Conservation (phyloP, 2,888 invertebrate species). For the Mimas tiliae region DNA sequence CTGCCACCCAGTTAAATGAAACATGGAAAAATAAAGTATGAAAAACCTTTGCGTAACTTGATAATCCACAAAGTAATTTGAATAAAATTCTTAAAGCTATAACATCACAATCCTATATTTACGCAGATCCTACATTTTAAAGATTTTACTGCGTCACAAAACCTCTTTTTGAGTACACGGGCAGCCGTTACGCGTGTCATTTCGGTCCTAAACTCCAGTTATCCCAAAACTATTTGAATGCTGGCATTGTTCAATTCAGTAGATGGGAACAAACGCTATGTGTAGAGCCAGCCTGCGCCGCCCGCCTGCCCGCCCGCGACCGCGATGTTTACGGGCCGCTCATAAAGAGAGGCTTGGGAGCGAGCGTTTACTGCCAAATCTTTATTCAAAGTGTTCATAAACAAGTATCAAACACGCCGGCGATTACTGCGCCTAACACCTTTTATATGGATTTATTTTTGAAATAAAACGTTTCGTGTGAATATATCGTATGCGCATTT, state of each 20-base stretch:
- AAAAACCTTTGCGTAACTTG: neutral
- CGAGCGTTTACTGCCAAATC: constrained; percentile 37
- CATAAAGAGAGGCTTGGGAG: constrained; percentile 40
- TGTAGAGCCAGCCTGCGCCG: neutral
- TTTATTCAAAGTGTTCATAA: constrained; percentile 46
- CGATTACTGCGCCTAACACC: constrained; percentile 33
- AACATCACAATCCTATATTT: neutral
- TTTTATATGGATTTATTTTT: constrained; percentile 29
- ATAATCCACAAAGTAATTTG: neutral
- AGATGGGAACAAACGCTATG: neutral
- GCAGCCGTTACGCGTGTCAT: neutral
- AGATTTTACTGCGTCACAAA: constrained; percentile 19
- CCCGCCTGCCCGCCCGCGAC: neutral
- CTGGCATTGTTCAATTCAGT: constrained; percentile 9
- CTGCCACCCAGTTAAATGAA: neutral
- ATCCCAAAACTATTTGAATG: constrained; percentile 20
- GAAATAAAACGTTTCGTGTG: neutral
- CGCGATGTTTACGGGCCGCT: constrained; percentile 30
- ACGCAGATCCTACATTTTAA: neutral
- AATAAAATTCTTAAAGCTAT: neutral
- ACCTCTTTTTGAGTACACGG: constrained; percentile 18
- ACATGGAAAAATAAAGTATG: neutral
- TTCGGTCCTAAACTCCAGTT: neutral
- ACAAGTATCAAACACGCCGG: constrained; percentile 39
- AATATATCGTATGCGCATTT: neutral